Percentiles rank a stretch among this genome's conserved stretches.
phyloP scores from a whole-genome alignment of 2,888 invertebrate genomes.

The Pachydiplax longipennis region DNA sequence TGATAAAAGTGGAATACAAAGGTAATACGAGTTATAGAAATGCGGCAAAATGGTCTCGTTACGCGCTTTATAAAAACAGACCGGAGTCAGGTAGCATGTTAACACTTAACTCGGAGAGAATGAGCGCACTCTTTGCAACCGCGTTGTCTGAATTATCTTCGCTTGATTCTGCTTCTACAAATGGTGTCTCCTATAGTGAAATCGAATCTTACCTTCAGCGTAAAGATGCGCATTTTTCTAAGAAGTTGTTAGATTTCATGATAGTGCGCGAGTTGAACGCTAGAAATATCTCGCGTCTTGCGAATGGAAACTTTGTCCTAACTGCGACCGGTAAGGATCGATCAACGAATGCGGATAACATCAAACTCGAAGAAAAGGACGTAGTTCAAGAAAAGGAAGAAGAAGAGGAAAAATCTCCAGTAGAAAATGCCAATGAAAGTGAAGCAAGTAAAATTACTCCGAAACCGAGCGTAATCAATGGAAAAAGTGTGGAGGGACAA shows the following conservation, averaged over 20 bases:
- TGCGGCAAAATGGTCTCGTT: conserved; percentile 73
- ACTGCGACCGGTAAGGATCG: conserved; percentile 46
- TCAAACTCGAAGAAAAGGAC: conserved; percentile 2
- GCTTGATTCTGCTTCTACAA: conserved; percentile 65
- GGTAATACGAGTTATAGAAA: conserved; percentile 86
- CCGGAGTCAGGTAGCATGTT: conserved; percentile 62
- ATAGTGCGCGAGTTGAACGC: conserved; percentile 74
- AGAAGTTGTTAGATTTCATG: conserved; percentile 70
- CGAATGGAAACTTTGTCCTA: conserved; percentile 73
- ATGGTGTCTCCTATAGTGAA: conserved; percentile 74
- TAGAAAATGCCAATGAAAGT: conserved; percentile 33
- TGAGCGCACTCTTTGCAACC: conserved; percentile 66
- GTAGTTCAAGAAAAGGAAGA: conserved; percentile 47
- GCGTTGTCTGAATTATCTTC: conserved; percentile 73
- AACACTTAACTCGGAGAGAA: conserved; percentile 61
- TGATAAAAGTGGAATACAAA: conserved; percentile 85
- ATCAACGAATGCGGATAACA: conserved; percentile 40
- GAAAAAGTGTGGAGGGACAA: conserved; percentile 7
- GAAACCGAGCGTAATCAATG: conserved; percentile 5
- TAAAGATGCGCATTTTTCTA: conserved; percentile 70
- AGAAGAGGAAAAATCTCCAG: conserved; percentile 50
- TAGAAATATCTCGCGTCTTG: conserved; percentile 72
- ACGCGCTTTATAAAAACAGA: conserved; percentile 52
- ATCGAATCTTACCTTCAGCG: conserved; percentile 71
- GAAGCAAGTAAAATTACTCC: not conserved